Evolutionary conservation across 2,888 invertebrate species (phyloP).

Genomic region (Aradus depressus): DNA sequence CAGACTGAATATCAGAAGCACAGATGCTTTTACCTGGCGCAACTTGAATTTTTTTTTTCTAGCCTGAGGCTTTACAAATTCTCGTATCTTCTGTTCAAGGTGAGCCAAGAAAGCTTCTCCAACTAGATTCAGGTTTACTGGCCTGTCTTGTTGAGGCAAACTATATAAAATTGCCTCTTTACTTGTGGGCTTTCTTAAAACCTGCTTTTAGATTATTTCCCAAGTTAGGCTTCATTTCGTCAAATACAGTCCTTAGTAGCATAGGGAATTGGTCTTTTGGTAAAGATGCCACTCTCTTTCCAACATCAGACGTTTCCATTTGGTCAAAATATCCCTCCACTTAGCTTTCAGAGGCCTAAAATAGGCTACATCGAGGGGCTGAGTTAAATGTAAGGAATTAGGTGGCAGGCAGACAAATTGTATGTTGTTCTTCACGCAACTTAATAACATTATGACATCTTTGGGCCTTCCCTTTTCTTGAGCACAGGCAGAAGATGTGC

Average conservation of each 20-base stretch:
- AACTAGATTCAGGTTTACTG: too few species aligned
- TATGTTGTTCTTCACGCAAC: conserved; percentile 28
- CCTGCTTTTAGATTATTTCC: neutral
- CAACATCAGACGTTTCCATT: conserved; percentile 18
- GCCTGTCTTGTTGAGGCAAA: too few species aligned
- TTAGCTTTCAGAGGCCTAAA: conserved; percentile 28
- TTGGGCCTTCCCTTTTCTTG: conserved; percentile 19
- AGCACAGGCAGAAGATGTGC: conserved; percentile 25
- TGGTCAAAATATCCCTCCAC: conserved; percentile 22
- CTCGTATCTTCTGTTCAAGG: too few species aligned
- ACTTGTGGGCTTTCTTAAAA: too few species aligned
- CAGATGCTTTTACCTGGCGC: too few species aligned
- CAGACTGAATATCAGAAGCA: too few species aligned
- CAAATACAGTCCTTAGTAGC: conserved; percentile 11
- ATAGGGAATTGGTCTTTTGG: conserved; percentile 22
- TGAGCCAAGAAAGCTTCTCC: too few species aligned
- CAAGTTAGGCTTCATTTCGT: conserved; percentile 5
- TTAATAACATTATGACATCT: conserved; percentile 19
- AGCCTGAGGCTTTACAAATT: too few species aligned
- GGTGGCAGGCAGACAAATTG: conserved; percentile 31
- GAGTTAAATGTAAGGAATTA: conserved; percentile 27
- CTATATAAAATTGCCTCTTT: too few species aligned
- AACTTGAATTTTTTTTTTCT: too few species aligned
- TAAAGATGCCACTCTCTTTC: conserved; percentile 9
- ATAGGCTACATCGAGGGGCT: conserved; percentile 31